These are phyloP conservation scores for Cecropterus lyciades DNA, from an alignment of 1,140 invertebrate genomes.

Conservation along the genomic window DNA sequence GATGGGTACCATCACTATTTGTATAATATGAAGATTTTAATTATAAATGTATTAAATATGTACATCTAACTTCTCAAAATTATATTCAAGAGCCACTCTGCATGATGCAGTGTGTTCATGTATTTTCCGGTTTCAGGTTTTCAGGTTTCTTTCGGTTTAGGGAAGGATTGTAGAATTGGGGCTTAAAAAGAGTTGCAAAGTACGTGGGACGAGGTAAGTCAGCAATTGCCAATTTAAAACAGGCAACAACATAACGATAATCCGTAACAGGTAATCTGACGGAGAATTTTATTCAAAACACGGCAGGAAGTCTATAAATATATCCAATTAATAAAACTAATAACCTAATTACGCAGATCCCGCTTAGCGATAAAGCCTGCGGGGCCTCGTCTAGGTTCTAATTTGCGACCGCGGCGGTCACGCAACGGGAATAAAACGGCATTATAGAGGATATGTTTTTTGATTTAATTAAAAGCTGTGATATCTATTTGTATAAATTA, in stretches of 20 bases:
- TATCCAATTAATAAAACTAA: slow-evolving; percentile 18
- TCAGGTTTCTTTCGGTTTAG: too few species aligned
- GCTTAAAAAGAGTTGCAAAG: too few species aligned
- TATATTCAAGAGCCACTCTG: too few species aligned
- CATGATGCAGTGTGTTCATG: too few species aligned
- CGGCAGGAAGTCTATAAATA: slow-evolving; percentile 1
- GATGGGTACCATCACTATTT: too few species aligned
- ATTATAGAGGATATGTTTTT: background rate
- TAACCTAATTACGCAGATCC: slow-evolving; percentile 13
- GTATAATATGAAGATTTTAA: too few species aligned
- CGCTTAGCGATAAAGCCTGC: slow-evolving; percentile 9
- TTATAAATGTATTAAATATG: too few species aligned
- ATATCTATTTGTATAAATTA: background rate
- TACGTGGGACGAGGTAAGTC: too few species aligned
- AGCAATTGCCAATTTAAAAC: too few species aligned
- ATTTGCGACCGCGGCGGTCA: slow-evolving; percentile 14
- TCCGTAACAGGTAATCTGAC: background rate
- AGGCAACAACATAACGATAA: background rate
- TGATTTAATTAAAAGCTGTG: background rate
- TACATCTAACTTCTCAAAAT: too few species aligned
- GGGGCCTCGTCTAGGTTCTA: slow-evolving; percentile 13
- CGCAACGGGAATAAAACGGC: slow-evolving; percentile 11
- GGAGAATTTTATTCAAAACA: background rate
- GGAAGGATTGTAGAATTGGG: too few species aligned
- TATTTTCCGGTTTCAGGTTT: too few species aligned